Base-by-base conservation (phyloP, 1,140 invertebrate species). In the Tetramorium parvispinum region DNA sequence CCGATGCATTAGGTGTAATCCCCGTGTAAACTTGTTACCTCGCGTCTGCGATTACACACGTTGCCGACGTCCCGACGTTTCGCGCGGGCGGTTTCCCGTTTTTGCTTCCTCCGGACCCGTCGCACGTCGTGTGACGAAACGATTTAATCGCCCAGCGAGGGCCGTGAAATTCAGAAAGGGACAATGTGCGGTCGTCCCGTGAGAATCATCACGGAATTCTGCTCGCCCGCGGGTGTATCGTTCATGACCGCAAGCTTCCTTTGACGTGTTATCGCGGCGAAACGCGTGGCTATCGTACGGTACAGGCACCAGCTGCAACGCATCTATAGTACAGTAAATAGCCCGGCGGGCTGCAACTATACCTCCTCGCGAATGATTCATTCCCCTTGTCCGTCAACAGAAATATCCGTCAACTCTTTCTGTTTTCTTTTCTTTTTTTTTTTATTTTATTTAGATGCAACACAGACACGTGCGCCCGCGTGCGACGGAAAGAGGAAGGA, bases 181-280 rank as follows among this genome's bases (percentile, higher is more conserved):
- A 46, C 1, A 40, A 63, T 13, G 16, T 3, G 16, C 77, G 32
- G 13, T 70, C 32, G 78, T 65, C n/a, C 37, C 61, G 46, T 53
- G 65, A 32, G 32, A 66, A 53, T n/a, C 43, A 10, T 32, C 53
- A 65, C 27, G 40, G 21, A 53, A 10, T 43, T 53, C 18, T 16
- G 21, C 16, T 57, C 4, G 32, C 24, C 18, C 10, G 43, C 18
- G 21, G 21, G n/a, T 24, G 10, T 70, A 70, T 57, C 49, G 78
- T 81, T 70, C n/a, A 5, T 37, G n/a, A 18, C 63, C 63, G 32
- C 61, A 55, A 68, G 70, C 49, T 70, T 79, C 77, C 46, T 79
- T 79, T 32, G 40, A 53, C 66, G 21, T 7, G 37, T 81, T 81
- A 81, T 81, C 65, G 78, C 65, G 78, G 21, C 16, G 21, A 70